These are phyloP conservation scores for Nothoprocta pentlandii DNA, from an alignment of 2,113 vertebrate genomes.

Conservation along the genomic window DNA sequence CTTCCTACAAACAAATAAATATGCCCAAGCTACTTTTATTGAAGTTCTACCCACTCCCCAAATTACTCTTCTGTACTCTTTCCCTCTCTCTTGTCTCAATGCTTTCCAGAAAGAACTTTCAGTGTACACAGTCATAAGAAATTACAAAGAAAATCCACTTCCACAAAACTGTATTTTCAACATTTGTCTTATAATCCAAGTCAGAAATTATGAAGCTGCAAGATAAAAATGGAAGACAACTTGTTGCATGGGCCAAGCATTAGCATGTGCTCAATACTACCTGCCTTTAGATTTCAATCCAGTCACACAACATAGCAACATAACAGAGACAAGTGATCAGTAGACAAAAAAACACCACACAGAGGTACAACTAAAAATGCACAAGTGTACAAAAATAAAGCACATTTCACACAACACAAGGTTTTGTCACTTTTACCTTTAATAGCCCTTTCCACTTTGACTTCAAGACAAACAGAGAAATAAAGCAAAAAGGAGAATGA, in stretches of 20 bases:
- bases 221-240: constrained; percentile 2
- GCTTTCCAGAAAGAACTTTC: not conserved
- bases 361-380: constrained; percentile 62
- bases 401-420: constrained; percentile 64
- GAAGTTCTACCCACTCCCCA: not conserved
- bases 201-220: not conserved
- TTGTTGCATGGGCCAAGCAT: not conserved
- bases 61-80: not conserved
- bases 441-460: constrained; percentile 86
- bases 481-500: constrained; percentile 68
- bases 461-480: constrained; percentile 79
- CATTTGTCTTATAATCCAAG: not conserved
- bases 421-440: constrained; percentile 81
- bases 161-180: not conserved
- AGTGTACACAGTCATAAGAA: not conserved
- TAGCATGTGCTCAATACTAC: not conserved
- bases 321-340: not conserved
- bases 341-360: not conserved
- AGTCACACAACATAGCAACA: not conserved
- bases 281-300: not conserved
- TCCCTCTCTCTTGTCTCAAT: not conserved
- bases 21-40: not conserved
- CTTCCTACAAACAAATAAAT: not conserved
- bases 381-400: constrained; percentile 21
- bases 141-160: not conserved